A percentile compares a stretch with the other conserved stretches of the same genome.
Conservation (phyloP, 2,797 vertebrate species). For the Lutjanus argentimaculatus region DNA sequence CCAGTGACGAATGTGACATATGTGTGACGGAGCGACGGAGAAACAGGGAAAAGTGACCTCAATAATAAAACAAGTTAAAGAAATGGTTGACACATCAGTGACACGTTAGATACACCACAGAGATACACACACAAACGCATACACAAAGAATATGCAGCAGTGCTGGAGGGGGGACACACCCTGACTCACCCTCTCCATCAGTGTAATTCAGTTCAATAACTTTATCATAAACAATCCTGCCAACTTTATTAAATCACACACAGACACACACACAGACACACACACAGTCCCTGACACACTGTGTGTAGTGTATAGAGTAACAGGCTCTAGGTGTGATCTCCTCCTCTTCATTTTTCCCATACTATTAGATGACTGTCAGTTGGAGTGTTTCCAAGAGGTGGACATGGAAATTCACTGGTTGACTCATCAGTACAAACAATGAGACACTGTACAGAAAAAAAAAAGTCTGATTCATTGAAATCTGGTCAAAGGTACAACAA, state of each 20-base stretch:
- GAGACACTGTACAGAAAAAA: slow-evolving; percentile 4
- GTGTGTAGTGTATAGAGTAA: slow-evolving; percentile 11
- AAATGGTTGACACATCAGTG: neutral
- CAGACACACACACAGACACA: slow-evolving; percentile 31
- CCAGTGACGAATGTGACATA: neutral
- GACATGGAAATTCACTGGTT: slow-evolving; percentile 35
- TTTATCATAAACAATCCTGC: slow-evolving; percentile 43
- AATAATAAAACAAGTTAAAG: neutral
- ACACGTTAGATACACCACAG: neutral
- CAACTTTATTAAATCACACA: slow-evolving; percentile 42
- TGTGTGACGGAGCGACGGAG: neutral
- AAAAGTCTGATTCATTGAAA: neutral
- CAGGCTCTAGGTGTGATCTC: slow-evolving; percentile 16
- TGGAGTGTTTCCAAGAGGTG: slow-evolving; percentile 29
- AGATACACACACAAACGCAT: slow-evolving; percentile 1
- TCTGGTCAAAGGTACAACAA: slow-evolving; percentile 7
- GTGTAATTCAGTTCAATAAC: slow-evolving; percentile 39
- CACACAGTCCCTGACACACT: neutral
- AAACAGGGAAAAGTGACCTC: neutral
- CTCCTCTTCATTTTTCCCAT: slow-evolving; percentile 27
- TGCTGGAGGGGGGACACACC: slow-evolving; percentile 56
- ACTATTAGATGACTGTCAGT: slow-evolving; percentile 22
- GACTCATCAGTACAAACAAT: slow-evolving; percentile 47
- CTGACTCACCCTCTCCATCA: slow-evolving; percentile 25
- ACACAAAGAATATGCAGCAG: neutral